Evolutionary conservation across 2,888 invertebrate genomes (phyloP), one percentile per base, ranked within the genome.

Genomic region (Plagiodera versicolora): DNA sequence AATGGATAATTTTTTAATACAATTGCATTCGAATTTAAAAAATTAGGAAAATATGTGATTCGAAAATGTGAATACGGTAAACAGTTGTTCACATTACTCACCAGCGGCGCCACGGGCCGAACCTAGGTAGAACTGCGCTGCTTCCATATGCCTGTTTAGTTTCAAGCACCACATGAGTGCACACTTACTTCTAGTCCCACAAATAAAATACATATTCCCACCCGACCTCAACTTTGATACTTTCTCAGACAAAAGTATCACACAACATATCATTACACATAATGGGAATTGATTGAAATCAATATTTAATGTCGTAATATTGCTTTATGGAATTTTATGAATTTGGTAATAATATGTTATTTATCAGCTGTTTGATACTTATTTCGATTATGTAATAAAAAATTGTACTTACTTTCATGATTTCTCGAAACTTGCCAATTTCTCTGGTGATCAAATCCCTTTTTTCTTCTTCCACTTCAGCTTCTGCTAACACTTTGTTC

Each of bases 381-480:
- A 44, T 44, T 11, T 11, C 4, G 14, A 32, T 52, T 48, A 35
- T 14, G 28, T 11, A n/a, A 45, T 6, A 14, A 39, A 14, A 39
- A 39, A 10, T n/a, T 39, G 14, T 65, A 76, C 83, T 85, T 88
- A 94, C 94, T 92, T 95, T 95, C 90, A 95, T 97, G 70, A 94
- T 92, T 83, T 97, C 96, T 66, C 98, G 88, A 83, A 98, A 98
- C 82, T 95, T 95, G 74, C 94, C 94, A 81, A 98, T 98, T 86
- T 98, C 98, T 72, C 96, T 87, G 75, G 94, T 95, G 72, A 98
- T 98, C 72, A 98, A 87, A 81, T 95, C 95, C 51, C 95, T 89
- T 81, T 97, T 96, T 77, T 97, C 97, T 81, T 97, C 97, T 77
- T 98, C 98, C 64, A 97, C 89, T 79, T 94, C 95, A 28, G 92